Conservation (phyloP, 2,113 vertebrate genomes). For the Ivindomyrus marchei region DNA sequence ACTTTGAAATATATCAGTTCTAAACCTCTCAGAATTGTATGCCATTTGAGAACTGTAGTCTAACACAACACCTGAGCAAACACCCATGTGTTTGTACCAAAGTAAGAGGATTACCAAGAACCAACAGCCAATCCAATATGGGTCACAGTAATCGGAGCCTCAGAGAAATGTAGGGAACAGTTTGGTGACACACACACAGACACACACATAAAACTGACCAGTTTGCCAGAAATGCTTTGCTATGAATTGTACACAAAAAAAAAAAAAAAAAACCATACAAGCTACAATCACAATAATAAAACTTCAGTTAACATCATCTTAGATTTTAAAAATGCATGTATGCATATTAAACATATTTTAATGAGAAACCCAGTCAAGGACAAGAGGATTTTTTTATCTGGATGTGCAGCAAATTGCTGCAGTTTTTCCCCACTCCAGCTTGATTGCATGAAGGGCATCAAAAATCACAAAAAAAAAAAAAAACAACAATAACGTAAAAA, state of each 20-base stretch:
- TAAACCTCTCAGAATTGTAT: not conserved
- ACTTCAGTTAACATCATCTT: not conserved
- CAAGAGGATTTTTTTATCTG: not conserved
- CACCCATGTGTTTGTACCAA: not conserved
- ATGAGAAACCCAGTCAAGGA: not conserved
- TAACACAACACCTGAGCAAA: not conserved
- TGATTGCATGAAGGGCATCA: not conserved
- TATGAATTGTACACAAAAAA: not conserved
- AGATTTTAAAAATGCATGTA: not conserved
- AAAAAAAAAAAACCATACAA: not conserved
- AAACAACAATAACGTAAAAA: not conserved
- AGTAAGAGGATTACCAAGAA: not conserved
- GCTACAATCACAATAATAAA: not conserved
- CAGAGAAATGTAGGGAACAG: not conserved
- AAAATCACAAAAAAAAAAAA: not conserved
- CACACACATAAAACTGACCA: not conserved
- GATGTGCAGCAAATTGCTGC: not conserved
- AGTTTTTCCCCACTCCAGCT: not conserved
- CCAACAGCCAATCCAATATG: not conserved
- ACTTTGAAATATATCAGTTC: not conserved
- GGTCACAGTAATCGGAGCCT: not conserved
- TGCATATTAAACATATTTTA: not conserved
- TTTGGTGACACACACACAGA: not conserved
- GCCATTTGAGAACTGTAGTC: no score
- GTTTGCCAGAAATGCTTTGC: not conserved